A percentile compares a stretch with the other conserved stretches of the same genome.
phyloP scores from a whole-genome alignment of 2,888 invertebrate species.

The Alloplasta piceator region DNA sequence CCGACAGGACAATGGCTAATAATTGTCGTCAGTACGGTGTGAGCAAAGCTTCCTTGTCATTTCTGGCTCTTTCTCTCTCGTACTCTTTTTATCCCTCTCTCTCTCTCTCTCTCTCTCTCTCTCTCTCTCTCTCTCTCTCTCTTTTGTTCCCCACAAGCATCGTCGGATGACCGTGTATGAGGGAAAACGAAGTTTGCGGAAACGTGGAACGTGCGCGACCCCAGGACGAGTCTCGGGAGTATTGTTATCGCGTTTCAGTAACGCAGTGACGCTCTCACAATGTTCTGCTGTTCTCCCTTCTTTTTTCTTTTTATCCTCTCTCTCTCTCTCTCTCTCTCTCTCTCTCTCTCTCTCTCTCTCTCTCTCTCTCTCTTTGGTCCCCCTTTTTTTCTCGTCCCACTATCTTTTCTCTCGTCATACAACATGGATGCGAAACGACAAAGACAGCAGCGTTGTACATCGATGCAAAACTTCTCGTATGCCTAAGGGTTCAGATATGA shows the following conservation, averaged over 20 bases:
- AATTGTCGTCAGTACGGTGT: slow-evolving; percentile 75
- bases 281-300: slow-evolving; percentile 44
- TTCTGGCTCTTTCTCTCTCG: neutral
- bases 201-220: slow-evolving; percentile 72
- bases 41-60: slow-evolving; percentile 39
- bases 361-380: slow-evolving; percentile 55
- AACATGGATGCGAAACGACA: slow-evolving; percentile 30
- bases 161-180: slow-evolving; percentile 55
- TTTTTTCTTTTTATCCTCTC: slow-evolving; percentile 29
- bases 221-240: slow-evolving; percentile 70
- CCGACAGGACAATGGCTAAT: slow-evolving; percentile 79
- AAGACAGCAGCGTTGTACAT: slow-evolving; percentile 42
- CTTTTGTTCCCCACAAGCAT: slow-evolving; percentile 36
- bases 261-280: slow-evolving; percentile 63
- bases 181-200: slow-evolving; percentile 78
- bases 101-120: slow-evolving; percentile 35
- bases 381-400: slow-evolving; percentile 36
- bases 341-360: slow-evolving; percentile 50
- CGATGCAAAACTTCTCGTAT: slow-evolving; percentile 46
- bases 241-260: slow-evolving; percentile 77
- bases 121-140: slow-evolving; percentile 39
- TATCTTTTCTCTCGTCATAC: slow-evolving; percentile 13
- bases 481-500: slow-evolving; percentile 31
- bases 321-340: slow-evolving; percentile 61
- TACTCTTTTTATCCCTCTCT: neutral